These are phyloP conservation scores for Scytalopus superciliaris DNA, from an alignment of 2,113 vertebrate genomes.

Conservation along the genomic window DNA sequence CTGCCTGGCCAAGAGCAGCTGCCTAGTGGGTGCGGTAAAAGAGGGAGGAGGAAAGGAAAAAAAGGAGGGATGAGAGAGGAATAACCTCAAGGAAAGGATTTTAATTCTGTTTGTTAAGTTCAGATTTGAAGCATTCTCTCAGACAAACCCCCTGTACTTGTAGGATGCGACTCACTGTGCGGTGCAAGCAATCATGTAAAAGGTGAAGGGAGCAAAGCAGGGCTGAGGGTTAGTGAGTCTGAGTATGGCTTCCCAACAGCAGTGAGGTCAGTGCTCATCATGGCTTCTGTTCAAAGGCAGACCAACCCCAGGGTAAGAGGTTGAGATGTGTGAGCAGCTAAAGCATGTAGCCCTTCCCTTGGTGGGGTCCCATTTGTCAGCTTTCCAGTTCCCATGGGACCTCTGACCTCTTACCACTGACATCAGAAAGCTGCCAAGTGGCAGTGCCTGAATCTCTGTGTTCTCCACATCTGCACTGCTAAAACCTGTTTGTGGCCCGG, in stretches of 20 bases:
- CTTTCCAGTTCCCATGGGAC: background rate
- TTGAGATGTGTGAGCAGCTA: background rate
- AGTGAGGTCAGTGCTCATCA: background rate
- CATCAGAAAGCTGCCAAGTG: background rate
- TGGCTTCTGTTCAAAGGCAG: background rate
- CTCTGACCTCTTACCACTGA: background rate
- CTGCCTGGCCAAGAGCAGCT: rapidly evolving
- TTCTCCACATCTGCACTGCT: background rate
- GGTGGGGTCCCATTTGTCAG: background rate
- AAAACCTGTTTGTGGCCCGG: background rate
- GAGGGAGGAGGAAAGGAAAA: background rate
- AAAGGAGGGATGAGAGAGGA: background rate
- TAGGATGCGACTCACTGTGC: background rate
- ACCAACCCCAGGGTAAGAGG: background rate
- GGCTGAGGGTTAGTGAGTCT: background rate
- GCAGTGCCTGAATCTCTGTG: background rate
- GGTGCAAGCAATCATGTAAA: background rate
- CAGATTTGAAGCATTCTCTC: background rate
- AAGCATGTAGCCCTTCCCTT: background rate
- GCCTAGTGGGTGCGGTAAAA: background rate
- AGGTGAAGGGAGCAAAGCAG: background rate
- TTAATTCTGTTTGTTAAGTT: background rate
- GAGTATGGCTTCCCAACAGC: background rate
- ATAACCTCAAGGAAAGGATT: background rate
- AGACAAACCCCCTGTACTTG: background rate